Evolutionary conservation across 2,113 vertebrate genomes (phyloP), one percentile per base, ranked within the genome.

Genomic region (Helogale parvula): DNA sequence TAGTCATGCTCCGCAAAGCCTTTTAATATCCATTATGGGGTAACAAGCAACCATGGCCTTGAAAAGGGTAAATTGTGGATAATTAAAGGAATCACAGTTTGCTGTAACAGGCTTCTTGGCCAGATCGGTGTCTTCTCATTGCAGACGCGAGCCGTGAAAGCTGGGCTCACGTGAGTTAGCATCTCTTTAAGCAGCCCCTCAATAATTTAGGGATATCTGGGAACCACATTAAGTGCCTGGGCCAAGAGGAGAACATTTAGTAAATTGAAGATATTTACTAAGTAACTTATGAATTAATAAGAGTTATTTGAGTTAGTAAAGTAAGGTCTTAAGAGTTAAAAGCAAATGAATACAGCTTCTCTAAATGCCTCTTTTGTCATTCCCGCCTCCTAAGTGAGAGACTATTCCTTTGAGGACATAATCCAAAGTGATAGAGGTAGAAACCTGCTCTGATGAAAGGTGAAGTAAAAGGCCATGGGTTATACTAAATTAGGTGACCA

Each of bases 221-320:
- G 91, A 93, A 41, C 9, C 52, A 77, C 3, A 31, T 19, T 66
- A 63, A 87, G 50, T 71, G 27, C n/a, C 79, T 88, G 27, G 33
- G 27, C 82, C 31, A 72, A 45, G 54, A 88, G 60, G 33, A 83
- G 19, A n/a, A 0, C 19, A 21, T 63, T 95, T n/a, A 57, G 77
- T 54, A 83, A 95, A 72, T 0, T 50, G 7, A 84, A 88, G 35
- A 63, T 65, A 89, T 16, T 63, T 66, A 69, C 60, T 81, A 77
- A 83, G 60, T 86, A 90, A 83, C 82, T 96, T 85, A 68, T 94
- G 41, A 96, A 86, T 76, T 76, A 69, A 52, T 74, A 52, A 63
- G 33, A 69, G 52, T 35, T 71, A 33, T 72, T 76, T 85, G 38
- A 89, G 19, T 85, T 81, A 54, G 29, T 63, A 88, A 93, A 74